Evolutionary conservation across 2,113 vertebrate species (phyloP).

Genomic region (Syngnathus scovelli): DNA sequence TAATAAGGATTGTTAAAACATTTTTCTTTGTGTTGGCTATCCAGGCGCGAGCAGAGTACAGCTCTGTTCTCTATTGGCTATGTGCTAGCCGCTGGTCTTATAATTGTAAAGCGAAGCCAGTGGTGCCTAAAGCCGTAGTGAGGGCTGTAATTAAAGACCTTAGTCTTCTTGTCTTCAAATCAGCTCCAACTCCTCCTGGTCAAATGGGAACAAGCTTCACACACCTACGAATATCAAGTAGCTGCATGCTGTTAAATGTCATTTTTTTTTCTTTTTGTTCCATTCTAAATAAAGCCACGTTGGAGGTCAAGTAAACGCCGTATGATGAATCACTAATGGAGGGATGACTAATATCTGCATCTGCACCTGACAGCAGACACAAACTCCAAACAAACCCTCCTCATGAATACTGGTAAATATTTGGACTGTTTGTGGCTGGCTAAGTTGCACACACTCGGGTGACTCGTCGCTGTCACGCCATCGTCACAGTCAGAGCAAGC

Average conservation of each 20-base stretch:
- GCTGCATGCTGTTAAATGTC: conserved; percentile 27
- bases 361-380: conserved; percentile 42
- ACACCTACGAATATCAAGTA: conserved; percentile 64
- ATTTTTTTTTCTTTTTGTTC: not conserved
- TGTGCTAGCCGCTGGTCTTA: conserved; percentile 51
- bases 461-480: conserved; percentile 39
- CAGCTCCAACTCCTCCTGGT: conserved; percentile 58
- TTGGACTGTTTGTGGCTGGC: conserved; percentile 53
- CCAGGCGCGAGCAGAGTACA: conserved; percentile 20
- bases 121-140: conserved; percentile 48
- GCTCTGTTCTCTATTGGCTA: conserved; percentile 29
- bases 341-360: conserved; percentile 46
- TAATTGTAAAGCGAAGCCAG: conserved; percentile 60
- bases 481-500: conserved; percentile 30
- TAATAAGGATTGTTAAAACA: conserved; percentile 21
- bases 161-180: conserved; percentile 65
- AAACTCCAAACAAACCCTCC: conserved; percentile 47
- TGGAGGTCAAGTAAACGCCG: conserved; percentile 12
- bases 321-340: conserved; percentile 22
- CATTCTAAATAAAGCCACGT: not conserved
- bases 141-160: conserved; percentile 69
- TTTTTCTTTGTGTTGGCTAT: not conserved
- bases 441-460: conserved; percentile 46
- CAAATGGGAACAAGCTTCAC: conserved; percentile 49
- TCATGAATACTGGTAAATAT: conserved; percentile 58